Percentiles rank a stretch among this genome's conserved stretches.
These are phyloP conservation scores for Chaetophractus vellerosus DNA, from an alignment of 2,797 vertebrate genomes.

Conservation along the genomic window DNA sequence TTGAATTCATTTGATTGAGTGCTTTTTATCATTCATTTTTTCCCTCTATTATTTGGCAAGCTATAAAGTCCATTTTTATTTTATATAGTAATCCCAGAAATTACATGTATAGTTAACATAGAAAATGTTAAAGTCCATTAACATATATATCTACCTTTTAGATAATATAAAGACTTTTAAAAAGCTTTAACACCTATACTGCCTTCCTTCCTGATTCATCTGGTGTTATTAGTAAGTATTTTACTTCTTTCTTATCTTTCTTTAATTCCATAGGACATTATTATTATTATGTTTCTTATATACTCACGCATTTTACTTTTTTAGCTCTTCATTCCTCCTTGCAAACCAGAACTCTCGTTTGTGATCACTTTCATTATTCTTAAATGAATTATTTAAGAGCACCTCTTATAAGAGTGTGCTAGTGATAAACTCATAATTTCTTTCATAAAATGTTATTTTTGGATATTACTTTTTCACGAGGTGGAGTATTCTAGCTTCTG, in stretches of 20 bases:
- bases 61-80: neutral
- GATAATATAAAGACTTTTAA: neutral
- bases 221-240: neutral
- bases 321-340: neutral
- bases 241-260: neutral
- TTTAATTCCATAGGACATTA: neutral
- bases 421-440: neutral
- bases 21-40: neutral
- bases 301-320: neutral
- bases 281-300: neutral
- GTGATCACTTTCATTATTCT: neutral
- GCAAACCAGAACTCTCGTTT: neutral
- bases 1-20: neutral
- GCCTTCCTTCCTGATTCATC: neutral
- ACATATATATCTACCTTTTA: neutral
- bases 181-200: neutral
- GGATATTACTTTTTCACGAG: neutral
- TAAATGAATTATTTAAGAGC: neutral
- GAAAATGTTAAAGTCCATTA: neutral
- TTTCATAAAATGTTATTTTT: neutral
- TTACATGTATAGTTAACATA: neutral
- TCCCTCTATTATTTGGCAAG: neutral
- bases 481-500: neutral
- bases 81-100: neutral
- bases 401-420: neutral